phyloP scores from a whole-genome alignment of 1,140 invertebrate species.

The Tetraneura akinire region DNA sequence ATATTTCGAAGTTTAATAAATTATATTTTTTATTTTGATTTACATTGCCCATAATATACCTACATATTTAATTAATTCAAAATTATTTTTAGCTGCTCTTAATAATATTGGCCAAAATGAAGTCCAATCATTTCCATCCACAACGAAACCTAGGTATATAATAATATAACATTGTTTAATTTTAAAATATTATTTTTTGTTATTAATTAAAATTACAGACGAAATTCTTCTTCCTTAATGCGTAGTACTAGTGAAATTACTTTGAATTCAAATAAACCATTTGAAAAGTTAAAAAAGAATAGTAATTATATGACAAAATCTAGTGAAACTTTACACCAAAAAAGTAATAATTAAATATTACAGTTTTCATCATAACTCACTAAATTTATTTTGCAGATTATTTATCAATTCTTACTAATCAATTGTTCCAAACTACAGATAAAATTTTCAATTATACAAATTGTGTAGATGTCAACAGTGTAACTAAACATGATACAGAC shows the following conservation, averaged over 20 bases:
- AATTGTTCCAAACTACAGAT: constrained; percentile 19
- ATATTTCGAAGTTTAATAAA: no score
- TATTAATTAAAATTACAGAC: neutral
- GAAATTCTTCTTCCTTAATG: constrained; percentile 1
- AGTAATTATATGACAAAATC: constrained; percentile 10
- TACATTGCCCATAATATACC: no score
- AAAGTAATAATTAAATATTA: constrained; percentile 12
- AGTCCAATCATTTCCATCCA: constrained; percentile 25
- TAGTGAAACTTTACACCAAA: neutral
- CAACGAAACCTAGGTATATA: constrained; percentile 10
- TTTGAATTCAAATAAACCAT: constrained; percentile 35
- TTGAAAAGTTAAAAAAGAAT: constrained; percentile 11
- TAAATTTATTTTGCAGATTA: constrained; percentile 8
- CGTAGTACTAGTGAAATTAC: constrained; percentile 43
- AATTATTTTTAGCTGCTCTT: constrained; percentile 66
- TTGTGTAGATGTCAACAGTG: neutral
- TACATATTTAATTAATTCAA: no score
- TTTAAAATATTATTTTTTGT: neutral
- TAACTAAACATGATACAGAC: neutral
- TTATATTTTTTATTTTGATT: no score
- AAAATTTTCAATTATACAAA: constrained; percentile 34
- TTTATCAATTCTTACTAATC: constrained; percentile 36
- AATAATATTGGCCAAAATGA: constrained; percentile 68
- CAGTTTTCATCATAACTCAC: neutral
- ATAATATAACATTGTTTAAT: neutral